Percentiles rank a stretch among this genome's conserved stretches.
Evolutionary conservation across 2,888 invertebrate species (phyloP).

Genomic region (Sepioteuthis lessoniana): DNA sequence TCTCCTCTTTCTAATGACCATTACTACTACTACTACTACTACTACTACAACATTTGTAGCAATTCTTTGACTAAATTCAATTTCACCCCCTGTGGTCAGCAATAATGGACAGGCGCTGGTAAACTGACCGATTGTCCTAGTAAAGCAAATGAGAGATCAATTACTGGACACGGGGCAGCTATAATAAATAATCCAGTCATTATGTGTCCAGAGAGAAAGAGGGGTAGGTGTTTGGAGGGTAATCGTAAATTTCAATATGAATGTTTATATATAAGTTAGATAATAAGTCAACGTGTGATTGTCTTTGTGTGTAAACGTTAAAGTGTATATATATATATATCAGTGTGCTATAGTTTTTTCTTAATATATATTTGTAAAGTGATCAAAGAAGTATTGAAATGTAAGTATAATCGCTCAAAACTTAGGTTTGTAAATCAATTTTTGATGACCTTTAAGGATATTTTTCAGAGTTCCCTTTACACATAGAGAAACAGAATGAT

Average conservation of each 20-base stretch:
- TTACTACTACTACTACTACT: neutral
- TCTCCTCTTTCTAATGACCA: neutral
- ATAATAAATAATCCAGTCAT: neutral
- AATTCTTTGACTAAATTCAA: conserved; percentile 33
- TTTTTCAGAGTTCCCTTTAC: too few relatives aligned
- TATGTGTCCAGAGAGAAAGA: neutral
- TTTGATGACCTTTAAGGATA: too few relatives aligned
- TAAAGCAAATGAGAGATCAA: conserved; percentile 1
- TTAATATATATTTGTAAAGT: too few relatives aligned
- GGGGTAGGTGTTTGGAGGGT: neutral
- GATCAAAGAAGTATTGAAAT: too few relatives aligned
- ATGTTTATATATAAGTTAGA: neutral
- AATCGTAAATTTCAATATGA: neutral
- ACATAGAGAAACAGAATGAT: too few relatives aligned
- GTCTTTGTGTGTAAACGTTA: neutral
- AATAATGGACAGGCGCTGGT: neutral
- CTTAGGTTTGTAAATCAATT: too few relatives aligned
- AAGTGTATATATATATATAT: neutral
- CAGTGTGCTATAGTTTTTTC: too few relatives aligned
- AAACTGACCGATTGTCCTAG: neutral
- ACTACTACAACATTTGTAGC: neutral
- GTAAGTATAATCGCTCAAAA: too few relatives aligned
- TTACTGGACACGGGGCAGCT: neutral
- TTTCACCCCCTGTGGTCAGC: neutral
- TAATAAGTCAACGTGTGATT: neutral